phyloP scores from a whole-genome alignment of 1,140 invertebrate genomes.

The Zaprionus inermis region DNA sequence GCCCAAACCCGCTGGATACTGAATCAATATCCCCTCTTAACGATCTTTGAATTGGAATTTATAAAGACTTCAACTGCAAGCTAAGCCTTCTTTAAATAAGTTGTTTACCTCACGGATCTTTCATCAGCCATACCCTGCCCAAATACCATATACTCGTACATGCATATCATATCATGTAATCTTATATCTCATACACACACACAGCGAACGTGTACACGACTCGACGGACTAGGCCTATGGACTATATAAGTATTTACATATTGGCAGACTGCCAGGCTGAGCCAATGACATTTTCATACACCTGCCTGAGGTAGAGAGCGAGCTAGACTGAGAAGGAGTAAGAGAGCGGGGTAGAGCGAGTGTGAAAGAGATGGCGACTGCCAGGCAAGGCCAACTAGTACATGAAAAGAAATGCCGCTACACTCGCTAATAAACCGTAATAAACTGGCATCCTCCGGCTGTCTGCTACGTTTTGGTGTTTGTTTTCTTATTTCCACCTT shows the following conservation, averaged over 20 bases:
- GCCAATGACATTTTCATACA: conserved; percentile 29
- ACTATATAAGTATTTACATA: conserved; percentile 13
- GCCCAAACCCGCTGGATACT: neutral
- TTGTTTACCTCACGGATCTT: conserved; percentile 6
- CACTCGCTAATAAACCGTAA: conserved; percentile 69
- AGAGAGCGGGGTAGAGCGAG: neutral
- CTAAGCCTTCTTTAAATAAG: neutral
- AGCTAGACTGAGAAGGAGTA: no score
- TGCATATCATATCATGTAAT: conserved; percentile 2
- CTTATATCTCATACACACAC: conserved; percentile 8
- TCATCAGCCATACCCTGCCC: neutral
- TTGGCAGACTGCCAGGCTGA: conserved; percentile 38
- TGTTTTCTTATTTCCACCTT: conserved; percentile 32
- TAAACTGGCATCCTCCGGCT: conserved; percentile 70
- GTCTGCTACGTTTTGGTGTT: conserved; percentile 38
- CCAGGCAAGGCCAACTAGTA: conserved; percentile 36
- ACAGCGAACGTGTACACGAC: neutral
- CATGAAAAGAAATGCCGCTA: conserved; percentile 56
- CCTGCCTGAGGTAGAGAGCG: neutral
- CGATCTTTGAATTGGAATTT: neutral
- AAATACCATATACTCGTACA: neutral
- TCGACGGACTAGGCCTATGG: conserved; percentile 15
- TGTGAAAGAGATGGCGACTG: neutral
- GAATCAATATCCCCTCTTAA: neutral
- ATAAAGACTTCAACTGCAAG: neutral